Evolutionary conservation across 2,113 vertebrate genomes (phyloP).

Genomic region (Echinops telfairi): DNA sequence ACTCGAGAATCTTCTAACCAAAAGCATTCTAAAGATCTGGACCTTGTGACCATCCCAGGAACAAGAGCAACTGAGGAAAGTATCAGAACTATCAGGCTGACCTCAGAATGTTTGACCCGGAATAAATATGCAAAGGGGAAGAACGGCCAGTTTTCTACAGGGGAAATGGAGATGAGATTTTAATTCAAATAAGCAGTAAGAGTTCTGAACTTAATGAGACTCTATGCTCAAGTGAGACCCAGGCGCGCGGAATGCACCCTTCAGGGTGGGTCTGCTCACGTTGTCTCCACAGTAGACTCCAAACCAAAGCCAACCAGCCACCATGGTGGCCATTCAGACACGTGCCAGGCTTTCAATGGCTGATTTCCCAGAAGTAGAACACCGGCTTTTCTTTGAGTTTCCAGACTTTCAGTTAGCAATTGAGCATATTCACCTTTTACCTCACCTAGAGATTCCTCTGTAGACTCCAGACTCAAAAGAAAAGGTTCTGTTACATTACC

Average conservation of each 20-base stretch:
- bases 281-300: background rate
- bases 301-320: background rate
- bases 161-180: background rate
- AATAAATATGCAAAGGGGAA: slow-evolving; percentile 5
- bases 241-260: background rate
- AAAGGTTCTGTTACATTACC: background rate
- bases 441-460: background rate
- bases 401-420: background rate
- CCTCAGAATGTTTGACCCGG: accelerated
- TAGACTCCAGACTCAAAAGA: background rate
- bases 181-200: slow-evolving; percentile 23
- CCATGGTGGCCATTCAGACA: background rate
- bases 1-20: background rate
- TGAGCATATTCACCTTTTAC: background rate
- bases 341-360: background rate
- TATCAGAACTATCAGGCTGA: background rate
- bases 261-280: background rate
- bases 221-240: background rate
- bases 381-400: background rate
- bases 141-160: background rate
- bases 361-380: background rate
- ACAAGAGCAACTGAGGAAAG: background rate
- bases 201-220: background rate
- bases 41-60: background rate
- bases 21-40: slow-evolving; percentile 8